A percentile compares a stretch with the other conserved stretches of the same genome.
Evolutionary conservation across 2,113 vertebrate genomes (phyloP).

Genomic region (Rhabdomys dilectus): DNA sequence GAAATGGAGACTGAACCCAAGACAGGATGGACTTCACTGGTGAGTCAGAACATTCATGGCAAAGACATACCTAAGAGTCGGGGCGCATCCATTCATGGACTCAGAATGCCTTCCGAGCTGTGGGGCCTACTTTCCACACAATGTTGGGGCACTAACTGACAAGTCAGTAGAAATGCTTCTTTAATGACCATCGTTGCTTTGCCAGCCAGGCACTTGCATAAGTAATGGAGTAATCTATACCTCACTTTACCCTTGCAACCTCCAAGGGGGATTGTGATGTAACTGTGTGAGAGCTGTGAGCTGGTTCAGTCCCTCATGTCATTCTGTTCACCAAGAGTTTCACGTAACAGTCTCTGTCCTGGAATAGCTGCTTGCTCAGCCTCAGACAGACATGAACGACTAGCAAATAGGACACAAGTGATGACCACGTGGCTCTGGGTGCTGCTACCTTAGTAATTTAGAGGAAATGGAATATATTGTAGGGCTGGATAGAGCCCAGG

Average conservation of each 20-base stretch:
- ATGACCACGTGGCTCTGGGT: neutral
- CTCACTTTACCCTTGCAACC: neutral
- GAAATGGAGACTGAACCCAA: slow-evolving; percentile 1
- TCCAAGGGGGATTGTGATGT: neutral
- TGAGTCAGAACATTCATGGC: slow-evolving; percentile 29
- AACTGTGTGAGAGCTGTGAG: neutral
- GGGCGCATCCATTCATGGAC: neutral
- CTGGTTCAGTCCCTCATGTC: neutral
- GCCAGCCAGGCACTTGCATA: neutral
- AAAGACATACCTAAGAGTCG: slow-evolving; percentile 19
- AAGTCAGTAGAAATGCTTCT: slow-evolving; percentile 13
- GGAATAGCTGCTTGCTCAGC: neutral
- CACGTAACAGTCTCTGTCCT: neutral
- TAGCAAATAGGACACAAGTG: neutral
- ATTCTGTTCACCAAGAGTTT: slow-evolving; percentile 13
- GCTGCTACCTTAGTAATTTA: slow-evolving; percentile 32
- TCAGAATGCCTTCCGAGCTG: neutral
- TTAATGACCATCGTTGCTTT: neutral
- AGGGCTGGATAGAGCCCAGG: neutral
- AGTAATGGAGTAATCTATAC: slow-evolving; percentile 33
- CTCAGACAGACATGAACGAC: slow-evolving; percentile 24
- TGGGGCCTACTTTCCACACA: neutral
- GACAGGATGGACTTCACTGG: neutral
- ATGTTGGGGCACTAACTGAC: neutral
- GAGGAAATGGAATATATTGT: slow-evolving; percentile 22